Evolutionary conservation across 2,888 invertebrate species (phyloP).

Genomic region (Ctenicera cuprea): DNA sequence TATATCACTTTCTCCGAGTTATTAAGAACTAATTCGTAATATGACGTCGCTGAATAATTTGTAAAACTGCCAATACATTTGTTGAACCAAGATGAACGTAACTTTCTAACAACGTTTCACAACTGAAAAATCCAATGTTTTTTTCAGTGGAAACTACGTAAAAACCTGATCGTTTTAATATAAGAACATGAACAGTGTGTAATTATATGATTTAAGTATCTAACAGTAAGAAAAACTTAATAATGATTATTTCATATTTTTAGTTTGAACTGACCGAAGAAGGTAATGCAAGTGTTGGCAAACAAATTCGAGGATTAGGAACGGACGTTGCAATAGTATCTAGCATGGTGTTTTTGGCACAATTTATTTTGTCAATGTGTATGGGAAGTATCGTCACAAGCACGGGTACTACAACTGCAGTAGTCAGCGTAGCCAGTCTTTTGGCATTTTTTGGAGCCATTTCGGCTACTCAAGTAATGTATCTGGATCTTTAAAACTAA

Average conservation of each 20-base stretch:
- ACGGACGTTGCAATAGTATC: conserved; percentile 96
- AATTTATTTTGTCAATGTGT: conserved; percentile 90
- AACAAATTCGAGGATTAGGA: conserved; percentile 89
- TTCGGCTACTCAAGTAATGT: conserved; percentile 91
- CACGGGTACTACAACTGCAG: conserved; percentile 90
- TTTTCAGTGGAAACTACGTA: too few relatives aligned
- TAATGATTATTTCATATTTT: conserved; percentile 55
- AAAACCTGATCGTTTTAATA: too few relatives aligned
- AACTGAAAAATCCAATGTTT: too few relatives aligned
- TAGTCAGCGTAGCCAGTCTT: conserved; percentile 89
- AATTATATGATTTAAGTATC: too few relatives aligned
- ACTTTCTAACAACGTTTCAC: too few relatives aligned
- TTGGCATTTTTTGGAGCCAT: conserved; percentile 90
- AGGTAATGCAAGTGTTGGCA: conserved; percentile 76
- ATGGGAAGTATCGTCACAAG: conserved; percentile 89
- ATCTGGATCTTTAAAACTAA: conserved; percentile 83
- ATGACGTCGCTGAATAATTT: too few relatives aligned
- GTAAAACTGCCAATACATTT: too few relatives aligned
- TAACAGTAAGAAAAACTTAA: too few relatives aligned
- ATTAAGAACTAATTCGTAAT: too few relatives aligned
- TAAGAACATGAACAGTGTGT: too few relatives aligned
- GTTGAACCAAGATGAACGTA: too few relatives aligned
- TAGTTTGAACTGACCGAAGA: conserved; percentile 78
- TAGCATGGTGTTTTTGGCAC: conserved; percentile 96
- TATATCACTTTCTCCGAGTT: too few relatives aligned